Conservation (phyloP, 2,888 invertebrate genomes). For the Agelastica alni region DNA sequence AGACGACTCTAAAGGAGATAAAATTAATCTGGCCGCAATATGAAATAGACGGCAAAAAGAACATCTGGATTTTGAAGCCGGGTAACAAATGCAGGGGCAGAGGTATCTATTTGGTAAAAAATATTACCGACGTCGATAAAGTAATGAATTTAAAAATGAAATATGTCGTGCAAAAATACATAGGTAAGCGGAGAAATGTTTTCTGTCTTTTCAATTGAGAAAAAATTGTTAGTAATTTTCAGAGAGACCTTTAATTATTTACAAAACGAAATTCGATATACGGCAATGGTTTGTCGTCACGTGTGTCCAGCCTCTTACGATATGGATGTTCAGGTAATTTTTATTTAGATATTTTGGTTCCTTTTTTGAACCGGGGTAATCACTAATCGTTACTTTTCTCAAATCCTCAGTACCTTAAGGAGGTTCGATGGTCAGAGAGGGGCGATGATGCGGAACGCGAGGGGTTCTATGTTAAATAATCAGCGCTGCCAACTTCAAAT, state of each 20-base stretch:
- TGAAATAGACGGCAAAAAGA: slow-evolving; percentile 81
- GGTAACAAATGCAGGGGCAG: slow-evolving; percentile 91
- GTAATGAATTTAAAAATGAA: slow-evolving; percentile 71
- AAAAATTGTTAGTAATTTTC: slow-evolving; percentile 50
- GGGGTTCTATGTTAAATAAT: too few species aligned
- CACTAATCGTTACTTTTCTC: too few species aligned
- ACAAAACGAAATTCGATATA: slow-evolving; percentile 93
- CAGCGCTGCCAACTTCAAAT: too few species aligned
- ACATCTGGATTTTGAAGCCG: slow-evolving; percentile 95
- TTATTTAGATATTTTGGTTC: too few species aligned
- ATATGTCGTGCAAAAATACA: slow-evolving; percentile 94
- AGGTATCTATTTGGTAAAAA: slow-evolving; percentile 86
- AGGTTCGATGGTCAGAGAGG: too few species aligned
- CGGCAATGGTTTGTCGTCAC: slow-evolving; percentile 95
- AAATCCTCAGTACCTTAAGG: too few species aligned
- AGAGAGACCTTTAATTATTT: slow-evolving; percentile 87
- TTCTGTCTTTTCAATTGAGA: slow-evolving; percentile 23
- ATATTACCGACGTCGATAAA: slow-evolving; percentile 81
- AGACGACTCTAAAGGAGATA: slow-evolving; percentile 68
- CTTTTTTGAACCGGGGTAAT: too few species aligned
- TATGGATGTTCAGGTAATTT: slow-evolving; percentile 89
- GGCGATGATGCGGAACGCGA: too few species aligned
- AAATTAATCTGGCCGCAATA: slow-evolving; percentile 79
- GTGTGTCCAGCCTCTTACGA: slow-evolving; percentile 84
- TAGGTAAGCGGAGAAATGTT: slow-evolving; percentile 65